A percentile compares a stretch with the other conserved stretches of the same genome.
Evolutionary conservation across 2,888 invertebrate genomes (phyloP).

Genomic region (Pseudococcus longispinus): DNA sequence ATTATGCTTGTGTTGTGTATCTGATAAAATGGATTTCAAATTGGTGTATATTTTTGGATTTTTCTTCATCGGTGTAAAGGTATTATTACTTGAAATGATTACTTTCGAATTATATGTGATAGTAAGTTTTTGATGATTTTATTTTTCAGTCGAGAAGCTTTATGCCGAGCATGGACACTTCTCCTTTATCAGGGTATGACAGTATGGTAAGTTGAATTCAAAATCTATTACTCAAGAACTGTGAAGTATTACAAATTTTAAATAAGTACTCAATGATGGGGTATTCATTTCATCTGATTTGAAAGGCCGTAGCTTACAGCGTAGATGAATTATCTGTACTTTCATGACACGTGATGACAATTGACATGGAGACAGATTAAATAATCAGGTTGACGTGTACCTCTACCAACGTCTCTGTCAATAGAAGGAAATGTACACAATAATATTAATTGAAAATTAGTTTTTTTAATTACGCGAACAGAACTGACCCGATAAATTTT

Average conservation of each 20-base stretch:
- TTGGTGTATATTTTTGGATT: neutral
- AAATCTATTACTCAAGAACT: no score
- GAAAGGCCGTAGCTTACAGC: neutral
- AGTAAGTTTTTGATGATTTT: neutral
- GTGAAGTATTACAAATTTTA: no score
- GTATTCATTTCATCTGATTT: neutral
- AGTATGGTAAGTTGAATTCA: neutral
- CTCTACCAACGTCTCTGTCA: neutral
- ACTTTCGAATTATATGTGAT: neutral
- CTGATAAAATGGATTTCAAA: neutral
- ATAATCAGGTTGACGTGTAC: no score
- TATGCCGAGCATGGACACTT: neutral
- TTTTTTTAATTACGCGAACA: no score
- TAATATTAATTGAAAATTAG: neutral
- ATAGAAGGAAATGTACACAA: neutral
- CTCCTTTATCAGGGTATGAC: neutral
- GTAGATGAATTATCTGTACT: neutral
- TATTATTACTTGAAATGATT: neutral
- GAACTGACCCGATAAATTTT: no score
- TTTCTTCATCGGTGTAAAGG: slow-evolving; percentile 11
- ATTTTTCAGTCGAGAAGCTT: neutral
- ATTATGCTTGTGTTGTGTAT: neutral
- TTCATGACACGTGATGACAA: neutral
- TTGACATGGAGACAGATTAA: neutral
- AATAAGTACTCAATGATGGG: no score